Percentiles rank a stretch among this genome's conserved stretches.
Conservation (phyloP, 1,140 invertebrate genomes). For the Zaprionus davidi region DNA sequence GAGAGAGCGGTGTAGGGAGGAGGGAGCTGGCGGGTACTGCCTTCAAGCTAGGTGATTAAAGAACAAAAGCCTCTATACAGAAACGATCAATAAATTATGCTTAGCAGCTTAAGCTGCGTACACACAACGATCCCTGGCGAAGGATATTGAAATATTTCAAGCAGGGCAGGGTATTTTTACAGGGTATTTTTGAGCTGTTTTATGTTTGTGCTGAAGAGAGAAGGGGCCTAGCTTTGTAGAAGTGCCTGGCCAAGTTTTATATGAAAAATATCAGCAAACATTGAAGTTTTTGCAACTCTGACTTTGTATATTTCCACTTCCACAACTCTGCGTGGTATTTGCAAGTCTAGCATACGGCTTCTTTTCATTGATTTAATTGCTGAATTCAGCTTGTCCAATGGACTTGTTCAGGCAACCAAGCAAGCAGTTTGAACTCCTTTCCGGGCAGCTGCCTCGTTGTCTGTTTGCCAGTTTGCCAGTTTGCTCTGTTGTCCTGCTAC, state of each 20-base stretch:
- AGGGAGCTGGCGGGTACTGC: background rate
- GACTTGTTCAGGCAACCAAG: background rate
- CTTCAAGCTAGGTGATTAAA: background rate
- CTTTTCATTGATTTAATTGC: conserved; percentile 31
- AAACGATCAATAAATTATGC: conserved; percentile 20
- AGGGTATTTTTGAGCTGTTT: background rate
- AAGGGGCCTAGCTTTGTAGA: no score
- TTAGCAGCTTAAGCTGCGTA: background rate
- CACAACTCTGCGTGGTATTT: background rate
- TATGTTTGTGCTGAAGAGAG: background rate
- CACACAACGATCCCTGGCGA: background rate
- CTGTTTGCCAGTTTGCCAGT: background rate
- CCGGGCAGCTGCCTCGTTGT: background rate
- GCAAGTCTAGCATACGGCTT: background rate
- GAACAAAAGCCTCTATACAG: conserved; percentile 2
- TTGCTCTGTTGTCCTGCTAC: conserved; percentile 13
- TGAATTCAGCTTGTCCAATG: background rate
- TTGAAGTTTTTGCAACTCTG: no score
- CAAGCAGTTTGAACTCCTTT: conserved; percentile 1
- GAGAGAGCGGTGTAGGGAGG: background rate
- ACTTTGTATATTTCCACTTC: no score
- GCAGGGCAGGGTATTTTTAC: background rate
- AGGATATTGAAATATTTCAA: background rate
- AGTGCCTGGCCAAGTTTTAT: no score
- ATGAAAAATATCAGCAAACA: no score